These are phyloP conservation scores for Dexiosoma caninum DNA, from an alignment of 2,888 invertebrate species.

Conservation along the genomic window DNA sequence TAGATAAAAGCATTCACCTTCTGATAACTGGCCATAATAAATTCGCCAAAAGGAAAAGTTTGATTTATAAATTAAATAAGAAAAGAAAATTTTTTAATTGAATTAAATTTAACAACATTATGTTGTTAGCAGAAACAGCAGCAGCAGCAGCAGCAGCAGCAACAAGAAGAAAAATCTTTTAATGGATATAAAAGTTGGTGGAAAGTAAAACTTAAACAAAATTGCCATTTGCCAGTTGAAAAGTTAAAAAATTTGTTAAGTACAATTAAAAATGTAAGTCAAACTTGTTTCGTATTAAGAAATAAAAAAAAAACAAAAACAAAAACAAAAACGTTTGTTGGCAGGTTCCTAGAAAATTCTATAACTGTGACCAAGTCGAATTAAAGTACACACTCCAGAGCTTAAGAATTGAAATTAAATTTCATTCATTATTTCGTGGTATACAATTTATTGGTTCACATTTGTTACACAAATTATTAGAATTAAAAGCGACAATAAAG, in stretches of 20 bases:
- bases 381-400: not conserved
- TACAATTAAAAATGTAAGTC: slow-evolving; percentile 49
- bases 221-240: slow-evolving; percentile 44
- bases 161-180: not conserved
- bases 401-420: too few relatives aligned
- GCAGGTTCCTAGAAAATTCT: not conserved
- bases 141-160: not conserved
- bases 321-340: too few relatives aligned
- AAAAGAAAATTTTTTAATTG: slow-evolving; percentile 46
- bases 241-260: not conserved
- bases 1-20: slow-evolving; percentile 13
- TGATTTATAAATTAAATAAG: slow-evolving; percentile 53
- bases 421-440: too few relatives aligned
- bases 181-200: not conserved
- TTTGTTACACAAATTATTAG: too few relatives aligned
- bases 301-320: not conserved
- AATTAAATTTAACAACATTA: slow-evolving; percentile 50
- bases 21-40: slow-evolving; percentile 38
- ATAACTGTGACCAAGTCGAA: not conserved
- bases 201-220: slow-evolving; percentile 41
- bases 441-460: too few relatives aligned
- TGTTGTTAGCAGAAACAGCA: not conserved
- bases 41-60: slow-evolving; percentile 50
- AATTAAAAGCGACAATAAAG: too few relatives aligned
- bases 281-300: slow-evolving; percentile 48